phyloP scores from a whole-genome alignment of 2,113 vertebrate species.

The Notothenia rossii region DNA sequence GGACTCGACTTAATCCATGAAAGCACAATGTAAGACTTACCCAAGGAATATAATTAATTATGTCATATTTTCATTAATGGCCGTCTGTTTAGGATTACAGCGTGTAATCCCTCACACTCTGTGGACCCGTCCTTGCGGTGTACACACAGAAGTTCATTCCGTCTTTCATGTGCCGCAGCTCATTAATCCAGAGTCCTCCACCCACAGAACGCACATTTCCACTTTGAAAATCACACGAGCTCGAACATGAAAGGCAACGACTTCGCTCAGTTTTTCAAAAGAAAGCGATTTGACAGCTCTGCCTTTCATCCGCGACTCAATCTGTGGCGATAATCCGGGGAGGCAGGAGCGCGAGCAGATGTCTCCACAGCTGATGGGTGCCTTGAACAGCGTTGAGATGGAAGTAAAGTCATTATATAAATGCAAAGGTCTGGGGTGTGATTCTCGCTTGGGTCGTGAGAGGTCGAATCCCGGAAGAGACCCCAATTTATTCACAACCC shows the following conservation, averaged over 20 bases:
- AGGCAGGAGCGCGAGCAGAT: not conserved
- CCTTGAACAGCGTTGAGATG: conserved; percentile 24
- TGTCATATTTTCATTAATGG: not conserved
- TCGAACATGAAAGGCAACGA: not conserved
- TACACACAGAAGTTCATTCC: not conserved
- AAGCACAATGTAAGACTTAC: not conserved
- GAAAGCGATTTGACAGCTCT: conserved; percentile 4
- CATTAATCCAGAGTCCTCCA: conserved; percentile 10
- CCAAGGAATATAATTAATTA: not conserved
- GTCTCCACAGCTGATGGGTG: not conserved
- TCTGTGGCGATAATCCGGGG: not conserved
- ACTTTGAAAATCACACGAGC: conserved; percentile 1
- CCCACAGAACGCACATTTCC: not conserved
- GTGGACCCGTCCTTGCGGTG: not conserved
- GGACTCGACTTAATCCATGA: not conserved
- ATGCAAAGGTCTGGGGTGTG: not conserved
- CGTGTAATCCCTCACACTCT: not conserved
- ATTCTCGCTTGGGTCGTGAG: too few species aligned
- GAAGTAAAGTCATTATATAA: conserved; percentile 36
- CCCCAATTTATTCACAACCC: too few species aligned
- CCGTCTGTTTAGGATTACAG: not conserved
- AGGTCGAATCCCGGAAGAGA: too few species aligned
- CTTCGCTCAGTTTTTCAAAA: conserved; percentile 27
- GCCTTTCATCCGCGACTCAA: conserved; percentile 20
- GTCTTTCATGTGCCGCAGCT: conserved; percentile 20